These are phyloP conservation scores for Urocyon cinereoargenteus DNA, from an alignment of 2,797 vertebrate species.

Conservation along the genomic window DNA sequence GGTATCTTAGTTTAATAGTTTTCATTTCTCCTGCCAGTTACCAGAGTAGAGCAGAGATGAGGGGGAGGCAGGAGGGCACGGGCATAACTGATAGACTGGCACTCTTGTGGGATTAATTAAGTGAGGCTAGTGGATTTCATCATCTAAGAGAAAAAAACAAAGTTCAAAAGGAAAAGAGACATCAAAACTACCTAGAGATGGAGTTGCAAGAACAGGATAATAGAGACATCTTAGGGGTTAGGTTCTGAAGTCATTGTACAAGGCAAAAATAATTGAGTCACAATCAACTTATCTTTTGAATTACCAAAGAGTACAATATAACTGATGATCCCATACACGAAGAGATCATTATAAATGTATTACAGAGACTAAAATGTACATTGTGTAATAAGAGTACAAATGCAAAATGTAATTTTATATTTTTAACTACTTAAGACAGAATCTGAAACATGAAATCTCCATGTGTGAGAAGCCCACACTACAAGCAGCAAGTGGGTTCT, in stretches of 20 bases:
- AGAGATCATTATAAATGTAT: not conserved
- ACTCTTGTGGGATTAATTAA: constrained; percentile 50
- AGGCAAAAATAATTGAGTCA: constrained; percentile 24
- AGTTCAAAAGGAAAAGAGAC: constrained; percentile 18
- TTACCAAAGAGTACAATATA: not conserved
- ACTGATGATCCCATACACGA: not conserved
- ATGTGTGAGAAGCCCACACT: not conserved
- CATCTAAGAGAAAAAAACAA: not conserved
- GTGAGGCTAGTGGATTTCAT: not conserved
- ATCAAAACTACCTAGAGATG: not conserved
- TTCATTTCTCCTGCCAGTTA: constrained; percentile 1
- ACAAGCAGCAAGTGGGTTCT: not conserved
- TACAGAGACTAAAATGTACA: not conserved
- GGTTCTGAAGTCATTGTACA: not conserved
- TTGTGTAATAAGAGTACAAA: not conserved
- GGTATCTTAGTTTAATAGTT: not conserved
- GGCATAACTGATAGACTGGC: not conserved
- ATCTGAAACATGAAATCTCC: not conserved
- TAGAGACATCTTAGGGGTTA: constrained; percentile 1
- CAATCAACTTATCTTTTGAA: not conserved
- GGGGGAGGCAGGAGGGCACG: not conserved
- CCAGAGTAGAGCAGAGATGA: not conserved
- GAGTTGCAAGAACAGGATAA: constrained; percentile 9
- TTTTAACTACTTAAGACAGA: constrained; percentile 5
- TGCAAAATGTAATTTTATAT: not conserved